Evolutionary conservation across 2,113 vertebrate species (phyloP).

Genomic region (Tachysurus fulvidraco): DNA sequence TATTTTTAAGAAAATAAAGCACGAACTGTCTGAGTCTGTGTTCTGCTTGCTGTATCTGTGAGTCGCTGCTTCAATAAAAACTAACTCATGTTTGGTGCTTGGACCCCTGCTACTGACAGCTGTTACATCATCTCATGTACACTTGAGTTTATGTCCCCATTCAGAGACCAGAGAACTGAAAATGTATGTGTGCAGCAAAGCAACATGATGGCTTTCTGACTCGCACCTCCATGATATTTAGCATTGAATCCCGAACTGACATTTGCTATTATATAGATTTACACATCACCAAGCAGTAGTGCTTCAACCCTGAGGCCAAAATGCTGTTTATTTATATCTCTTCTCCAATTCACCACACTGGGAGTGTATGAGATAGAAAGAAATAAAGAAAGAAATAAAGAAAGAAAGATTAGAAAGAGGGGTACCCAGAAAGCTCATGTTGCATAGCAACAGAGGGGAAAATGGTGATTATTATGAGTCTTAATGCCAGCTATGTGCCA

Average conservation of each 20-base stretch:
- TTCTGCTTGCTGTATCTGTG: no score
- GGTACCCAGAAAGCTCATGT: background rate
- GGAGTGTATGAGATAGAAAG: background rate
- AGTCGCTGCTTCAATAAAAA: background rate
- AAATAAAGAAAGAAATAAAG: background rate
- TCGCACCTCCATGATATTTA: background rate
- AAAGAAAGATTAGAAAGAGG: background rate
- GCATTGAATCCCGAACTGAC: background rate
- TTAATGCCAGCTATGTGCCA: slow-evolving; percentile 12
- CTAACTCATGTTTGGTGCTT: background rate
- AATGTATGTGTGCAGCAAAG: background rate
- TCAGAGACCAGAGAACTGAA: background rate
- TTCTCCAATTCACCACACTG: background rate
- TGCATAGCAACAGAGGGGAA: slow-evolving; percentile 26
- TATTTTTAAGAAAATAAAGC: no score
- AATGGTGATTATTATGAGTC: slow-evolving; percentile 10
- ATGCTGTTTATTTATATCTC: background rate
- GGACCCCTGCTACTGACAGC: background rate
- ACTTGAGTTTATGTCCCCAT: background rate
- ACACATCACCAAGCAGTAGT: background rate
- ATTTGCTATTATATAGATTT: background rate
- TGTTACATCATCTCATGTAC: background rate
- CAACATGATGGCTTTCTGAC: background rate
- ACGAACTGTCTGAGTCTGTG: no score
- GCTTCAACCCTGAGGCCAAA: background rate